phyloP scores from a whole-genome alignment of 2,888 invertebrate species.

The Drosophila mimetica region DNA sequence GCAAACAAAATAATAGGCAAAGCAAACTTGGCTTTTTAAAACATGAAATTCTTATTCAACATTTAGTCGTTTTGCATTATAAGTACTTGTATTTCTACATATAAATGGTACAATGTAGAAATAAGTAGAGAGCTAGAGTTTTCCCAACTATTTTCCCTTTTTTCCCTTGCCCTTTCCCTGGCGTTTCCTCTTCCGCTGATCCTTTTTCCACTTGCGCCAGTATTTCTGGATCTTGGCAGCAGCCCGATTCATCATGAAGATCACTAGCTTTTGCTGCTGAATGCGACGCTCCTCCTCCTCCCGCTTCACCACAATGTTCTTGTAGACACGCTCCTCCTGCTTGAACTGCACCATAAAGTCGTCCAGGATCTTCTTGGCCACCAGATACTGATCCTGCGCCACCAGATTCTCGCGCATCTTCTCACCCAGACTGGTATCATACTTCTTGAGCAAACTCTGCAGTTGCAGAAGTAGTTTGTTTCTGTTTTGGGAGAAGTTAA shows the following conservation, averaged over 20 bases:
- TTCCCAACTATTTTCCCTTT: slow-evolving; percentile 10
- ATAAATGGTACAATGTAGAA: slow-evolving; percentile 12
- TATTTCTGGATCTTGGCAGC: slow-evolving; percentile 80
- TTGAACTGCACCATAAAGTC: slow-evolving; percentile 75
- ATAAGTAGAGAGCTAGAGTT: not conserved
- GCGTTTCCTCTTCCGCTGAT: slow-evolving; percentile 66
- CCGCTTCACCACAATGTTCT: slow-evolving; percentile 66
- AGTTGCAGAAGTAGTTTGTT: slow-evolving; percentile 80
- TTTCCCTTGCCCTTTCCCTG: slow-evolving; percentile 56
- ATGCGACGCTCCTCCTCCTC: slow-evolving; percentile 73
- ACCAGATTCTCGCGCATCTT: slow-evolving; percentile 75
- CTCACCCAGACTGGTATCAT: slow-evolving; percentile 81
- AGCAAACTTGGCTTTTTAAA: not conserved
- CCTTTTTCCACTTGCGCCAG: slow-evolving; percentile 76
- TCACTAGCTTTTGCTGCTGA: slow-evolving; percentile 77
- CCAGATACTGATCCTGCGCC: slow-evolving; percentile 69
- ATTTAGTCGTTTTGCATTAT: not conserved
- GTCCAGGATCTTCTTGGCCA: slow-evolving; percentile 69
- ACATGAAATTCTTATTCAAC: too few relatives aligned
- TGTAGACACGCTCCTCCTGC: slow-evolving; percentile 76
- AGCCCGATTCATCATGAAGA: slow-evolving; percentile 84
- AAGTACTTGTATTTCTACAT: not conserved
- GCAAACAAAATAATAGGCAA: not conserved
- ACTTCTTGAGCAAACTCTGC: slow-evolving; percentile 77
- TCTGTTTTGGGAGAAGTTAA: slow-evolving; percentile 48